A percentile compares a stretch with the other conserved stretches of the same genome.
These are phyloP conservation scores for Pseudochromis fuscus DNA, from an alignment of 2,797 vertebrate genomes.

Conservation along the genomic window DNA sequence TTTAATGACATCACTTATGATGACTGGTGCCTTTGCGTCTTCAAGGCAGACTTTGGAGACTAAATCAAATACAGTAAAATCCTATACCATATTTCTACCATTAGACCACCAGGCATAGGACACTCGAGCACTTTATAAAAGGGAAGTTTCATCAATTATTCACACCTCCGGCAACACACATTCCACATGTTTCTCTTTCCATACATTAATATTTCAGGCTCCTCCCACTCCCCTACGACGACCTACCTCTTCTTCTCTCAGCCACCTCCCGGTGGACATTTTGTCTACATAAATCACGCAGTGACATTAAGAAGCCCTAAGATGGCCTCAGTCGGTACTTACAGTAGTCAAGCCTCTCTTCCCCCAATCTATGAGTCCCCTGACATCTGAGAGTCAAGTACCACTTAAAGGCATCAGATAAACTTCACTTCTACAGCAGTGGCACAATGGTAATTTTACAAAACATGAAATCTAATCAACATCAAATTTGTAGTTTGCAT, in stretches of 20 bases:
- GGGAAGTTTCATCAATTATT: slow-evolving; percentile 83
- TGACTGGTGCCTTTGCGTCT: slow-evolving; percentile 9
- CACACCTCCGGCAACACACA: slow-evolving; percentile 76
- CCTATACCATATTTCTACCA: slow-evolving; percentile 56
- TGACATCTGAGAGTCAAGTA: slow-evolving; percentile 34
- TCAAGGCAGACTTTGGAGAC: not conserved
- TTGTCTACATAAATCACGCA: slow-evolving; percentile 81
- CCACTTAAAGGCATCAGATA: slow-evolving; percentile 35
- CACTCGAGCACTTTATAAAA: slow-evolving; percentile 78
- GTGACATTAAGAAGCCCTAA: slow-evolving; percentile 79
- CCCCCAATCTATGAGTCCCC: slow-evolving; percentile 25
- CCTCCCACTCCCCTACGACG: slow-evolving; percentile 10
- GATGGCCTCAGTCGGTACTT: slow-evolving; percentile 76
- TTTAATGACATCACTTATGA: slow-evolving; percentile 13
- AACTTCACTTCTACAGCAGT: slow-evolving; percentile 17
- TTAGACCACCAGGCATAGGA: slow-evolving; percentile 65
- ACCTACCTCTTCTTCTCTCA: slow-evolving; percentile 42
- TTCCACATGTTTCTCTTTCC: slow-evolving; percentile 79
- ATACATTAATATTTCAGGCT: slow-evolving; percentile 84
- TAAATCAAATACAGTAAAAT: slow-evolving; percentile 17
- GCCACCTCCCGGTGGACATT: slow-evolving; percentile 75
- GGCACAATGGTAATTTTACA: not conserved
- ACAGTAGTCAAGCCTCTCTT: slow-evolving; percentile 31
- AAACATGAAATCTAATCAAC: not conserved
- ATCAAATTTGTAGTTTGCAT: slow-evolving; percentile 7